A percentile compares a stretch with the other conserved stretches of the same genome.
Evolutionary conservation across 2,113 vertebrate genomes (phyloP).

Genomic region (Tragelaphus scriptus): DNA sequence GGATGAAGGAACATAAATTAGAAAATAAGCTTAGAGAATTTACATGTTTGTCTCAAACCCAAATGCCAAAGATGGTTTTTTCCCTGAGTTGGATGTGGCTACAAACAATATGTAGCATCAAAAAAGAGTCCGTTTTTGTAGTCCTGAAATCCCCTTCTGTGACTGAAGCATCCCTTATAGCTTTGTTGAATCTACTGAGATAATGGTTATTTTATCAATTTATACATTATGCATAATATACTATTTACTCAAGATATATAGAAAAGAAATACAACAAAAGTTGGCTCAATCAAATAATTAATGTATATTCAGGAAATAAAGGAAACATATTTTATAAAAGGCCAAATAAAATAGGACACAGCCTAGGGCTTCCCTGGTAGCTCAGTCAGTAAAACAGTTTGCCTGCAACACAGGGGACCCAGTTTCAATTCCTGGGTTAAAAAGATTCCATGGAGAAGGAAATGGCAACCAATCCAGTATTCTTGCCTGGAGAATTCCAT

Average conservation of each 20-base stretch:
- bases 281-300: not conserved
- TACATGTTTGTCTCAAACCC: not conserved
- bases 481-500: not conserved
- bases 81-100: not conserved
- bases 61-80: not conserved
- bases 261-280: not conserved
- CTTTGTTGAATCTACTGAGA: not conserved
- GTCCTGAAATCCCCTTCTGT: not conserved
- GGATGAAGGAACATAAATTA: not conserved
- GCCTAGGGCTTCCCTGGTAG: not conserved
- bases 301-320: not conserved
- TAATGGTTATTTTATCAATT: not conserved
- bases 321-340: not conserved
- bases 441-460: not conserved
- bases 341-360: not conserved
- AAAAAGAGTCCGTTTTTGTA: not conserved
- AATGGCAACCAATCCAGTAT: not conserved
- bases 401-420: not conserved
- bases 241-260: not conserved
- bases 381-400: not conserved
- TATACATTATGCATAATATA: not conserved
- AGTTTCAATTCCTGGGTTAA: not conserved
- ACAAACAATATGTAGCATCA: not conserved
- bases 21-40: not conserved
- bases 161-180: not conserved